Percentiles rank a stretch among this genome's conserved stretches.
Evolutionary conservation across 2,888 invertebrate species (phyloP).

Genomic region (Lysandra coridon): DNA sequence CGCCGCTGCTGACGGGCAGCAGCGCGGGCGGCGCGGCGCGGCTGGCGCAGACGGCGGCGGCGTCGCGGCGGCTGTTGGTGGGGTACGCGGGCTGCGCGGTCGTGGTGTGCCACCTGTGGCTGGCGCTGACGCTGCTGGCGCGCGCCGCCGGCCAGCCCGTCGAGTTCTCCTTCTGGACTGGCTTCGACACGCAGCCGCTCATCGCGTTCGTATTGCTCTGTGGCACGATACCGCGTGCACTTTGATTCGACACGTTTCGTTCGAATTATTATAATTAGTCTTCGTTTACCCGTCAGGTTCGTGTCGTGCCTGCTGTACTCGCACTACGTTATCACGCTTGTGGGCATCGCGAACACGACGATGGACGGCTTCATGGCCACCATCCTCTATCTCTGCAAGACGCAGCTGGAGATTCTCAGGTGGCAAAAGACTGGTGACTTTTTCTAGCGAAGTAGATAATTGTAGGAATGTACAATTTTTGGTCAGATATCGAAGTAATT

Average conservation of each 20-base stretch:
- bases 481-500: background rate
- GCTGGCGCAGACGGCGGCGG: slow-evolving; percentile 39
- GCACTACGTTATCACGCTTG: slow-evolving; percentile 66
- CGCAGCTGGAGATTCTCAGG: slow-evolving; percentile 64
- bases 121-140: slow-evolving; percentile 52
- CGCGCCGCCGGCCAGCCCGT: slow-evolving; percentile 48
- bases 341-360: slow-evolving; percentile 72
- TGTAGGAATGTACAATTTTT: background rate
- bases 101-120: slow-evolving; percentile 63
- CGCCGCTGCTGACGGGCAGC: slow-evolving; percentile 36
- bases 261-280: background rate
- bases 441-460: background rate
- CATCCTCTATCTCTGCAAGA: slow-evolving; percentile 62
- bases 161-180: slow-evolving; percentile 52
- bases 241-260: background rate
- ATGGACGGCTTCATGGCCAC: slow-evolving; percentile 73
- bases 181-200: slow-evolving; percentile 39
- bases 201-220: slow-evolving; percentile 33
- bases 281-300: slow-evolving; percentile 51
- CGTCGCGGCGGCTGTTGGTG: slow-evolving; percentile 44
- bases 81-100: slow-evolving; percentile 55
- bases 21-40: slow-evolving; percentile 27
- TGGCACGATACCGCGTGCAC: background rate
- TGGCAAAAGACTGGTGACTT: slow-evolving; percentile 35
- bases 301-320: slow-evolving; percentile 58